A percentile compares a stretch with the other conserved stretches of the same genome.
These are phyloP conservation scores for Mercenaria mercenaria DNA, from an alignment of 1,140 invertebrate species.

Conservation along the genomic window DNA sequence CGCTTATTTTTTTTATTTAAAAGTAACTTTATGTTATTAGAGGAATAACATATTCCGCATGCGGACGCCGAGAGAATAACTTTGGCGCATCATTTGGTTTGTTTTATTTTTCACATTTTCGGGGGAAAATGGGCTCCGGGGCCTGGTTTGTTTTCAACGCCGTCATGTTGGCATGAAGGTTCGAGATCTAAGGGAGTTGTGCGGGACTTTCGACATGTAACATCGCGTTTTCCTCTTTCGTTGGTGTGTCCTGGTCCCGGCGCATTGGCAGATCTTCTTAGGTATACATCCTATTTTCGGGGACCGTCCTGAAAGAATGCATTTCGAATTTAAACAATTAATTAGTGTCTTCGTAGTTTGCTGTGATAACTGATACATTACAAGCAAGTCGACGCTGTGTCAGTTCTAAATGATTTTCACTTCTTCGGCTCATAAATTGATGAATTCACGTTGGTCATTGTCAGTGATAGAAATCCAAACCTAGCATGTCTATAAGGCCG, in stretches of 20 bases:
- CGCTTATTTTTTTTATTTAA: too few relatives aligned
- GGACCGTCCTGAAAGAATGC: too few relatives aligned
- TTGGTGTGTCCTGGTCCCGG: slow-evolving; percentile 86
- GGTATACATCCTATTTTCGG: too few relatives aligned
- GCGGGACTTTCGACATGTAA: slow-evolving; percentile 90
- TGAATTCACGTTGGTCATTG: too few relatives aligned
- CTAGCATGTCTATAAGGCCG: too few relatives aligned
- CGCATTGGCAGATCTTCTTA: slow-evolving; percentile 83
- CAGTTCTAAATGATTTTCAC: too few relatives aligned
- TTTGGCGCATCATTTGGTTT: slow-evolving; percentile 86
- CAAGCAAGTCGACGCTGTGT: too few relatives aligned
- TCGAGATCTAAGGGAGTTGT: slow-evolving; percentile 93
- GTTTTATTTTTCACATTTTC: slow-evolving; percentile 91
- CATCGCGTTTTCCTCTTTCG: slow-evolving; percentile 87
- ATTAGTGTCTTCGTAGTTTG: too few relatives aligned
- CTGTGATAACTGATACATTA: too few relatives aligned
- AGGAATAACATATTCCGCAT: slow-evolving; percentile 90
- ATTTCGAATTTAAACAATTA: too few relatives aligned
- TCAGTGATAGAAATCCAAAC: too few relatives aligned
- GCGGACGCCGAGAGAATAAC: slow-evolving; percentile 94
- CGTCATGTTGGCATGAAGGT: slow-evolving; percentile 91
- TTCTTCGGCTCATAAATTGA: too few relatives aligned
- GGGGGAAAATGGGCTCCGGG: slow-evolving; percentile 95
- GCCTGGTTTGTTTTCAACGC: slow-evolving; percentile 92
- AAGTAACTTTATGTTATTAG: slow-evolving; percentile 74